Conservation (phyloP, 2,113 vertebrate genomes). For the Pangasianodon gigas region DNA sequence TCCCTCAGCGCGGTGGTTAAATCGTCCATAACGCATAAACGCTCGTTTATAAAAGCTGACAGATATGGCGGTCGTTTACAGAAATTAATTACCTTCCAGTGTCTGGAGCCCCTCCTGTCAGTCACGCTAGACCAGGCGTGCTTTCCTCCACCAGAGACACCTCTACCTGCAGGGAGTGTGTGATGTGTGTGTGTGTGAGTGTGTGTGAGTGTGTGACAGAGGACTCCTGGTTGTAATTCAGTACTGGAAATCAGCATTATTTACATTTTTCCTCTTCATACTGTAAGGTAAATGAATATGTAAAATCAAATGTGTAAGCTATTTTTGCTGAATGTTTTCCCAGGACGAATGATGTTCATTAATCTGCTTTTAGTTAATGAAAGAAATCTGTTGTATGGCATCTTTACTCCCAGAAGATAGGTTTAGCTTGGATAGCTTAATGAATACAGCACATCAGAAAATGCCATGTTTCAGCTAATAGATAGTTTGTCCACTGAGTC, state of each 20-base stretch:
- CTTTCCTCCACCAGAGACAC: slow-evolving; percentile 46
- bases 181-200: not conserved
- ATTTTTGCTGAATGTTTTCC: slow-evolving; percentile 17
- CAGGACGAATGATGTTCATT: slow-evolving; percentile 45
- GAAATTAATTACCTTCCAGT: slow-evolving; percentile 79
- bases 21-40: slow-evolving; percentile 79
- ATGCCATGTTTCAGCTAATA: slow-evolving; percentile 74
- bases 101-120: slow-evolving; percentile 70
- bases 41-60: slow-evolving; percentile 81
- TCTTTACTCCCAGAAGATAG: slow-evolving; percentile 55
- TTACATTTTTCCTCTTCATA: slow-evolving; percentile 4
- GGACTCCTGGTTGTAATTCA: not conserved
- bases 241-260: slow-evolving; percentile 22
- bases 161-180: slow-evolving; percentile 53
- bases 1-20: slow-evolving; percentile 75
- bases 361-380: slow-evolving; percentile 54
- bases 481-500: slow-evolving; percentile 68
- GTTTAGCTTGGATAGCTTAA: slow-evolving; percentile 66
- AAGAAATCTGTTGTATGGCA: slow-evolving; percentile 44
- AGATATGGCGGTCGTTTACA: slow-evolving; percentile 78
- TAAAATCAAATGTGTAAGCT: slow-evolving; percentile 28
- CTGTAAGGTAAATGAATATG: slow-evolving; percentile 3
- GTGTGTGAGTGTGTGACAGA: slow-evolving; percentile 5
- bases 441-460: slow-evolving; percentile 71
- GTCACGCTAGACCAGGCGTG: slow-evolving; percentile 69